phyloP scores from a whole-genome alignment of 37 sponge, comb jelly and placozoan genomes.

The Chondrosia reniformis region DNA sequence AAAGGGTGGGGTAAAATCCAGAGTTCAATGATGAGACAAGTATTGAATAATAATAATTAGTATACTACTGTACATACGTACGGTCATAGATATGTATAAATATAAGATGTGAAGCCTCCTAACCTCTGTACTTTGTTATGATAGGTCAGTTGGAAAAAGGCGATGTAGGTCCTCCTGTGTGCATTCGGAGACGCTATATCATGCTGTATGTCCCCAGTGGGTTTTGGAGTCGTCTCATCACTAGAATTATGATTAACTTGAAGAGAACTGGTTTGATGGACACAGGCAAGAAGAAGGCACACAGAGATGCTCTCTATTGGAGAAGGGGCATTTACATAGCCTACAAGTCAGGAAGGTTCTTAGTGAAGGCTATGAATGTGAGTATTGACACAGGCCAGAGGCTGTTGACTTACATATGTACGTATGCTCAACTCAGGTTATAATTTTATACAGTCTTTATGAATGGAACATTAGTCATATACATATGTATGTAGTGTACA shows the following conservation, averaged over 20 bases:
- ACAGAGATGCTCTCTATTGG: constrained; percentile 59
- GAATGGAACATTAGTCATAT: too few relatives aligned
- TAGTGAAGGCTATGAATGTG: constrained; percentile 62
- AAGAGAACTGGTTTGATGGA: constrained; percentile 66
- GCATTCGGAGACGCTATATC: constrained; percentile 64
- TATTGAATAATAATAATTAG: too few relatives aligned
- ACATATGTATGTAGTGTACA: too few relatives aligned
- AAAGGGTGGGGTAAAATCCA: too few relatives aligned
- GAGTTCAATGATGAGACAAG: too few relatives aligned
- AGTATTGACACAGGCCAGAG: too few relatives aligned
- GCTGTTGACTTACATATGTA: too few relatives aligned
- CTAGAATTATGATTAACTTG: constrained; percentile 81
- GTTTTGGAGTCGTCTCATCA: constrained; percentile 93
- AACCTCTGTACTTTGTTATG: neutral
- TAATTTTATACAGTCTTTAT: too few relatives aligned
- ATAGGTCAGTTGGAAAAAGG: neutral
- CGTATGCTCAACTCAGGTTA: too few relatives aligned
- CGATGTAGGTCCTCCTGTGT: constrained; percentile 17
- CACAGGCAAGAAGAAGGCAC: neutral
- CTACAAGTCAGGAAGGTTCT: constrained; percentile 61
- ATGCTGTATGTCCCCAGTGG: constrained; percentile 93
- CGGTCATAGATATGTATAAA: too few relatives aligned
- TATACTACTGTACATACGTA: too few relatives aligned
- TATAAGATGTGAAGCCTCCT: neutral
- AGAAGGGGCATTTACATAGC: constrained; percentile 72